These are phyloP conservation scores for Limnephilus auricula DNA, from an alignment of 2,888 invertebrate genomes.

Conservation along the genomic window DNA sequence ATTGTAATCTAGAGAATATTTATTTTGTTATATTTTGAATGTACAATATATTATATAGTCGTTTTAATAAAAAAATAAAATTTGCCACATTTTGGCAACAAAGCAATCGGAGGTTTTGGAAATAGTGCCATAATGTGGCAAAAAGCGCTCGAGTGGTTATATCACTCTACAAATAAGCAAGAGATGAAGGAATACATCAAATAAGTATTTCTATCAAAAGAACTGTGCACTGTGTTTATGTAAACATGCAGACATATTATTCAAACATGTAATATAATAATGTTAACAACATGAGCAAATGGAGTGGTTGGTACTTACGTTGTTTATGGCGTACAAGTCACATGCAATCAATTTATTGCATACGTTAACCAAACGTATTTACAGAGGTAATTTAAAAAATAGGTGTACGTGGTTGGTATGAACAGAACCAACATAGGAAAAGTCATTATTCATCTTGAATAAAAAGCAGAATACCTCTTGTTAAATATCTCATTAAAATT, in stretches of 20 bases:
- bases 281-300: background rate
- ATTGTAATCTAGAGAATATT: no score
- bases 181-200: background rate
- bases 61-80: no score
- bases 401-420: background rate
- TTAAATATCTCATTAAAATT: background rate
- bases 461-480: background rate
- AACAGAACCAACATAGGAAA: background rate
- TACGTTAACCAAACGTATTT: background rate
- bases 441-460: no score
- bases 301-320: background rate
- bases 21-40: no score
- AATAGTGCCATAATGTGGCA: no score
- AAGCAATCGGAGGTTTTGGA: no score
- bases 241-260: background rate
- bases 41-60: no score
- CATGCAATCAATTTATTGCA: slow-evolving; percentile 39
- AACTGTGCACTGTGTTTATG: background rate
- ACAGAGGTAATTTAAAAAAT: slow-evolving; percentile 17
- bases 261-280: background rate
- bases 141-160: no score
- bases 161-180: background rate
- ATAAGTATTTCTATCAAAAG: background rate
- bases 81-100: no score
- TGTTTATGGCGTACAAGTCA: slow-evolving; percentile 1